phyloP scores from a whole-genome alignment of 1,140 invertebrate genomes.

The Panagrolaimus sp. region DNA sequence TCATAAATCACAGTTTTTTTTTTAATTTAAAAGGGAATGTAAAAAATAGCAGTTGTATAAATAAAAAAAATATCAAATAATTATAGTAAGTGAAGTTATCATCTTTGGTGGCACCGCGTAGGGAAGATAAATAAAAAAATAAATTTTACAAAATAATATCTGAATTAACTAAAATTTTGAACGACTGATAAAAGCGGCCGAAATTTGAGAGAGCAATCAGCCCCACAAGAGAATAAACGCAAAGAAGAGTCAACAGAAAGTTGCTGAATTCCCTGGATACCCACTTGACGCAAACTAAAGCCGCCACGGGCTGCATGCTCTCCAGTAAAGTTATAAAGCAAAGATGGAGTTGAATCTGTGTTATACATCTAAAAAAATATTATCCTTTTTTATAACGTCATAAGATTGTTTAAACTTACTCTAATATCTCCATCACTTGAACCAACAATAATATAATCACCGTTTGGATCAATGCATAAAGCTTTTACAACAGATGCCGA shows the following conservation, averaged over 20 bases:
- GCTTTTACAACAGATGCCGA: constrained; percentile 73
- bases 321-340: constrained; percentile 77
- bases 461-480: constrained; percentile 81
- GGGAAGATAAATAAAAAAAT: no score
- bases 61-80: no score
- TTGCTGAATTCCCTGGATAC: constrained; percentile 76
- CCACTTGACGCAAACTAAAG: constrained; percentile 55
- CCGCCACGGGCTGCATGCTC: constrained; percentile 68
- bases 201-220: constrained; percentile 96
- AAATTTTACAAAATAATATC: no score
- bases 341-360: constrained; percentile 70
- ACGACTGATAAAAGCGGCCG: constrained; percentile 68
- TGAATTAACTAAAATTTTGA: constrained; percentile 8
- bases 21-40: no score
- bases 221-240: constrained; percentile 90
- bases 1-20: no score
- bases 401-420: constrained; percentile 62
- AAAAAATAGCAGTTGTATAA: no score
- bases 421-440: constrained; percentile 98
- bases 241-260: constrained; percentile 77
- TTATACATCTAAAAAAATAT: constrained; percentile 75
- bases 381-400: no score
- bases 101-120: no score
- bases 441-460: constrained; percentile 93
- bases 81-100: no score